Percentiles rank a stretch among this genome's conserved stretches.
Evolutionary conservation across 2,888 invertebrate genomes (phyloP).

Genomic region (Isoperla grammatica): DNA sequence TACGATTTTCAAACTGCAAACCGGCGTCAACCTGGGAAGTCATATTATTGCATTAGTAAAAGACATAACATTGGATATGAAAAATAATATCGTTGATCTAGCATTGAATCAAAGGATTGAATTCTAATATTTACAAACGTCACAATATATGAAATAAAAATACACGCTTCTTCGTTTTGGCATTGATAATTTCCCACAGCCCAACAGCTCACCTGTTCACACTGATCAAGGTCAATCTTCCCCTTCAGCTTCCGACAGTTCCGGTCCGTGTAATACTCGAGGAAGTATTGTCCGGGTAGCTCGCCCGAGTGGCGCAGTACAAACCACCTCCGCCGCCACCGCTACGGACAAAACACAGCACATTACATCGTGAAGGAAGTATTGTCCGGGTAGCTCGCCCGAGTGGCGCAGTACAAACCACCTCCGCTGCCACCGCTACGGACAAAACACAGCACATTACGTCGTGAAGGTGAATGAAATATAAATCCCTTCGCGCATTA

Average conservation of each 20-base stretch:
- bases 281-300: conserved; percentile 87
- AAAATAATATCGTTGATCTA: too few relatives aligned
- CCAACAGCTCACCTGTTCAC: conserved; percentile 88
- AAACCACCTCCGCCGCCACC: conserved; percentile 95
- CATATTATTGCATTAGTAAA: background rate
- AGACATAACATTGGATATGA: background rate
- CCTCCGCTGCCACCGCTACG: conserved; percentile 88
- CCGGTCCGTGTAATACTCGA: conserved; percentile 89
- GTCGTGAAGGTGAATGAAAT: too few relatives aligned
- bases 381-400: conserved; percentile 90
- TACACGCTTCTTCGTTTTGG: too few relatives aligned
- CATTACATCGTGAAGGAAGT: conserved; percentile 67
- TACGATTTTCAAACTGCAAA: conserved; percentile 72
- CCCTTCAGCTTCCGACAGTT: conserved; percentile 81
- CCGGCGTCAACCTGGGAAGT: conserved; percentile 71
- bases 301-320: conserved; percentile 85
- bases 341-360: conserved; percentile 51
- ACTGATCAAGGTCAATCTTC: conserved; percentile 88
- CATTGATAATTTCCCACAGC: too few relatives aligned
- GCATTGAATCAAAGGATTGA: too few relatives aligned
- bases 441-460: too few relatives aligned
- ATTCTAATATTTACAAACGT: too few relatives aligned
- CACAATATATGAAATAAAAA: too few relatives aligned
- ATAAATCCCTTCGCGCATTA: too few relatives aligned
- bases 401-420: conserved; percentile 91